Base-by-base conservation (phyloP, 2,888 invertebrate genomes). In the Synergus umbraculus region DNA sequence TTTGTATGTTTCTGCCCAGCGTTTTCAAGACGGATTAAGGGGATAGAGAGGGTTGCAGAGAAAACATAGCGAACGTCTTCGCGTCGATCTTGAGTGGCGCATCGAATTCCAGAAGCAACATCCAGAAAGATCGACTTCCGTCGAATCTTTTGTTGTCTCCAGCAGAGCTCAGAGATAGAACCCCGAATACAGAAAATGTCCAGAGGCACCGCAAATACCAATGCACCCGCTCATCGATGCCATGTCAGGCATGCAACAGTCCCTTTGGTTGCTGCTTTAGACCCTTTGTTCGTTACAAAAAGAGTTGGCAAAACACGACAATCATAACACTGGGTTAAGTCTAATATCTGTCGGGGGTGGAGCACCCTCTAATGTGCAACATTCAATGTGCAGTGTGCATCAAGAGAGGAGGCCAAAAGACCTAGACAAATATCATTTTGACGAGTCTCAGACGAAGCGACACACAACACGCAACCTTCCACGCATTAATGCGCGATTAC, bases 301-400 rank as follows among this genome's bases (percentile, higher is more conserved):
- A 88, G 88, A 91, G 91, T 91, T 91, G 91, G 90, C 91, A 90
- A 90, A 91, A 91, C 89, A 90, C 88, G 91, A 90, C 91, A 90
- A 91, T 91, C 91, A 89, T 87, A 85, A 87, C 73, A 54, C 5
- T 73, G 54, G 73, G 41, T 73, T 73, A 54, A 54, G 86, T 86
- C 86, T 87, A 86, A 86, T 85, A 85, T 88, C 85, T 78, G 84
- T 81, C 79, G 87, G 82, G 85, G 85, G 87, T 84, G 87, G 85
- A 85, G 81, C 76, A 76, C 79, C 41, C 29, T 29, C 29, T 29
- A 29, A 29, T 29, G 29, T 29, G 29, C 29, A 29, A 29, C 29
- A 3, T 29, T 29, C 69, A 76, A 76, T 79, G 63, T 76, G 78
- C 79, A 80, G 73, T 80, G 64, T 76, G 77, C 79, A 81, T 82